Evolutionary conservation across 2,797 vertebrate species (phyloP).

Genomic region (Denticeps clupeoides): DNA sequence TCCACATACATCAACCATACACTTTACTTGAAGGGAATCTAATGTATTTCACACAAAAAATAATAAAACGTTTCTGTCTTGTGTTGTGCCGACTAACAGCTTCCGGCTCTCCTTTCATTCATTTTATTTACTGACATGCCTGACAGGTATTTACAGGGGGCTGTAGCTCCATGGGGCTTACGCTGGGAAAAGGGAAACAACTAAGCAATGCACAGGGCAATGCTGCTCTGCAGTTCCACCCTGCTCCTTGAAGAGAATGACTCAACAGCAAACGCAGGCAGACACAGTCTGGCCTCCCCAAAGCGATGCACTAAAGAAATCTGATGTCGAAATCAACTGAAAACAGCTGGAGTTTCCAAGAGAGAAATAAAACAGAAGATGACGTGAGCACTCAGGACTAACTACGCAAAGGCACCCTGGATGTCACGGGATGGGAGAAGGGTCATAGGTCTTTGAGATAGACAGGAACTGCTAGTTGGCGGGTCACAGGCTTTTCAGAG

Average conservation of each 20-base stretch:
- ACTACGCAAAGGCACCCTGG: not conserved
- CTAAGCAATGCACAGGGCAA: constrained; percentile 15
- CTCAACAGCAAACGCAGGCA: constrained; percentile 9
- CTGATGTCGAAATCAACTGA: constrained; percentile 1
- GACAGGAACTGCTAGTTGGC: constrained; percentile 1
- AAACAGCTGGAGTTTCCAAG: not conserved
- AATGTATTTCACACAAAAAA: too few relatives aligned
- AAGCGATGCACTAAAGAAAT: constrained; percentile 6
- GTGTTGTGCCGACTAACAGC: too few relatives aligned
- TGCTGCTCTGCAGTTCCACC: constrained; percentile 13
- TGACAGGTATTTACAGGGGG: not conserved
- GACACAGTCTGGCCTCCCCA: constrained; percentile 1
- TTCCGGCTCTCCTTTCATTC: not conserved
- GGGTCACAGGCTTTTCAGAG: not conserved
- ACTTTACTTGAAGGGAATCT: too few relatives aligned
- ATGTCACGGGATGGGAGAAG: not conserved
- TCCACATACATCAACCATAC: not conserved
- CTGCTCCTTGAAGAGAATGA: constrained; percentile 18
- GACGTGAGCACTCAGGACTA: constrained; percentile 3
- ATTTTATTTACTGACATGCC: constrained; percentile 10
- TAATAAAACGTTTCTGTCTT: too few relatives aligned
- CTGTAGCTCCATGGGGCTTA: constrained; percentile 12
- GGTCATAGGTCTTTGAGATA: not conserved
- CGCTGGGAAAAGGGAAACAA: constrained; percentile 1
- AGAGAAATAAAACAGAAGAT: constrained; percentile 1